phyloP scores from a whole-genome alignment of 1,140 invertebrate species.

The Sinonovacula constricta region DNA sequence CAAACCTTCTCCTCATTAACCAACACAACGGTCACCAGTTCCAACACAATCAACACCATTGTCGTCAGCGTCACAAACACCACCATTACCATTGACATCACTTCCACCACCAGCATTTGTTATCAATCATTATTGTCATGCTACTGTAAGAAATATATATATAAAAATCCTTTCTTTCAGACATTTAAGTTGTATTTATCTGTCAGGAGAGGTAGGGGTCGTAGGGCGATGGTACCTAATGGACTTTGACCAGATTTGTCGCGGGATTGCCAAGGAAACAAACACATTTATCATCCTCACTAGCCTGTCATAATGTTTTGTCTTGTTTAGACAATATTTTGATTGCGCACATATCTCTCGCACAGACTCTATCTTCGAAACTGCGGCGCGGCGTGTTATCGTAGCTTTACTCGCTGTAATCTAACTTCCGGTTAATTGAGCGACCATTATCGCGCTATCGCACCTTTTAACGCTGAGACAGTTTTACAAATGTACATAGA shows the following conservation, averaged over 20 bases:
- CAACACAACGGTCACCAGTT: no score
- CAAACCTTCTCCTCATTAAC: no score
- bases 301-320: slow-evolving; percentile 51
- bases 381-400: slow-evolving; percentile 33
- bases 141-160: no score
- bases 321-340: slow-evolving; percentile 36
- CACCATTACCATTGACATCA: no score
- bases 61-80: no score
- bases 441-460: slow-evolving; percentile 31
- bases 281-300: slow-evolving; percentile 46
- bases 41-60: no score
- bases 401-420: slow-evolving; percentile 20
- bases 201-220: no score
- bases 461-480: background rate
- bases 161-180: no score
- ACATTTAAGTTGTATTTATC: no score
- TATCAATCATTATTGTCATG: no score
- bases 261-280: slow-evolving; percentile 42
- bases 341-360: slow-evolving; percentile 20
- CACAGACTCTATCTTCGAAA: slow-evolving; percentile 22
- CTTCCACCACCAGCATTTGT: no score
- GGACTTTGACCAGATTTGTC: slow-evolving; percentile 52
- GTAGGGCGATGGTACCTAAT: slow-evolving; percentile 48
- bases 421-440: slow-evolving; percentile 46
- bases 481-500: slow-evolving; percentile 24